Base-by-base conservation (phyloP, 2,888 invertebrate genomes). In the Maniola hyperantus region DNA sequence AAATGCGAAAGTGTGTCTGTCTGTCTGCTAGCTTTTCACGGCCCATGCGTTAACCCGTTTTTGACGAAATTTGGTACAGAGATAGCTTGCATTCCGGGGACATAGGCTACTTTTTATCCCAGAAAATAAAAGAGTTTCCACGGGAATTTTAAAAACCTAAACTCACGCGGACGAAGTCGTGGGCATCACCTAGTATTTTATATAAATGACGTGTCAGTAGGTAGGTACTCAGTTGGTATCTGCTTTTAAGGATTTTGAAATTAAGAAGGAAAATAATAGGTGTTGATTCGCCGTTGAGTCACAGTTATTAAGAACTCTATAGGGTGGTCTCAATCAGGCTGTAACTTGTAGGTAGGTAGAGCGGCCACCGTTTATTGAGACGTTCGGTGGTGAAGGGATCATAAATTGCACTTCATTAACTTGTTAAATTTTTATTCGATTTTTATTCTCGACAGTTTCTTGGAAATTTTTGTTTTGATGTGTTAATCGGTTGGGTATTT, bases 321-420 rank as follows among this genome's bases (percentile, higher is more conserved):
- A 66, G 68, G 76, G 76, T 76, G 76, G 75, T 72, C 76, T 78
- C 39, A 60, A 55, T 39, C 54, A 60, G 53, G 59, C 46, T 46
- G 34, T 64, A 26, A 26, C 26, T 26, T 26, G 26, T 26, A 26
- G 26, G 26, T 26, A 44, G 26, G 42, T 59, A 59, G 7, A 44
- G 39, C 46, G 46, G 60, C 54, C 65, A 53, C 51, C 60, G 60
- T 64, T 60, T 60, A 67, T 61, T 61, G 51, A 55, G 64, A 61
- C 51, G 62, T 69, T 62, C 58, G 33, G 36, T 53, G 67, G 44
- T 33, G 53, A 65, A 57, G 64, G 58, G 63, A 63, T 59, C 58
- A 65, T 70, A 68, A 70, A 70, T 67, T 64, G 61, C 42, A 68
- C 63, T 60, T 68, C 63, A 68, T 69, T 69, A 67, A 57, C 54